phyloP scores from a whole-genome alignment of 2,888 invertebrate species.

The Drepanosiphum platanoidis region DNA sequence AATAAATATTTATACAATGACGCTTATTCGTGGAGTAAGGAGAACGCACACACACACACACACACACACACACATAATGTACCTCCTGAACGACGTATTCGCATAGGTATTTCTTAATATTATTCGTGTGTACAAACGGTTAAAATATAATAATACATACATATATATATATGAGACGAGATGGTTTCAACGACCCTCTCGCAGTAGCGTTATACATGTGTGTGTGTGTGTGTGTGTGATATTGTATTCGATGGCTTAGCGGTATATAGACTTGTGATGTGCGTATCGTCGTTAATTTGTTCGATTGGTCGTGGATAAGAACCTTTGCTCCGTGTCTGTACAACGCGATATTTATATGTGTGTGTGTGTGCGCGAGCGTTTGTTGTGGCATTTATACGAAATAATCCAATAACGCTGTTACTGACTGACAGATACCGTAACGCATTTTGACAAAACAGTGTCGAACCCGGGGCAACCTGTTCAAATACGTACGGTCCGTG shows the following conservation, averaged over 20 bases:
- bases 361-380: neutral
- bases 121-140: neutral
- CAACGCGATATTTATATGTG: neutral
- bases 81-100: neutral
- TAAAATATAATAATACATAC: conserved; percentile 3
- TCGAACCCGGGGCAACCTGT: conserved; percentile 55
- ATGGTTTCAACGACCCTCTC: conserved; percentile 38
- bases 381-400: conserved; percentile 44
- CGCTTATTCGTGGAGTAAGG: neutral
- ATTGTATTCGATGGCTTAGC: conserved; percentile 33
- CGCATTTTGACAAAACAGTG: conserved; percentile 61
- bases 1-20: neutral
- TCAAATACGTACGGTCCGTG: conserved; percentile 41
- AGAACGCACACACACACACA: neutral
- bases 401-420: conserved; percentile 56
- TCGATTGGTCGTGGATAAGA: conserved; percentile 42
- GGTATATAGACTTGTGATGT: conserved; percentile 18
- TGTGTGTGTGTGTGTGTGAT: too few relatives aligned
- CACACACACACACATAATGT: neutral
- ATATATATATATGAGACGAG: neutral
- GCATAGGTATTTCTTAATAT: neutral
- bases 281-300: conserved; percentile 41
- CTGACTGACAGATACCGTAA: conserved; percentile 61
- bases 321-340: neutral
- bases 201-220: conserved; percentile 16